Percentiles rank a stretch among this genome's conserved stretches.
Conservation (phyloP, 2,888 invertebrate species). For the Anthoptus insignis region DNA sequence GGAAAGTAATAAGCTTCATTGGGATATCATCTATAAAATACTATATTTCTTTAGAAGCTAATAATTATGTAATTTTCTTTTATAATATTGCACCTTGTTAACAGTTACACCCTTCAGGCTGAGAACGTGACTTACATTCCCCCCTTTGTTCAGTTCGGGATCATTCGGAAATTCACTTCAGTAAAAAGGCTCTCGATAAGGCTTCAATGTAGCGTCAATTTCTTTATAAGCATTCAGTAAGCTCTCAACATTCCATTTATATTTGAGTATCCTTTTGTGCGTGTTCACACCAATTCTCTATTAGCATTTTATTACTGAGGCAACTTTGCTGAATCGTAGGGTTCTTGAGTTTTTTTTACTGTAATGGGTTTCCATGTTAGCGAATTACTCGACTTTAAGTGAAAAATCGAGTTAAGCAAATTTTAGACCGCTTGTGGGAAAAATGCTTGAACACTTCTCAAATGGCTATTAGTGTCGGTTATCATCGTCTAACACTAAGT, state of each 20-base stretch:
- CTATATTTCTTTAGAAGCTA: too few species aligned
- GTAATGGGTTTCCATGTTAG: too few species aligned
- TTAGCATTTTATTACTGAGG: constrained; percentile 2
- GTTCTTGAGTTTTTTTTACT: background rate
- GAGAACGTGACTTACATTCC: constrained; percentile 22
- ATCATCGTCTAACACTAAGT: too few species aligned
- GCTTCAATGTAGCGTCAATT: constrained; percentile 27
- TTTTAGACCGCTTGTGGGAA: too few species aligned
- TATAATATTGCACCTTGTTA: constrained; percentile 14
- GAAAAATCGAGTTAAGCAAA: too few species aligned
- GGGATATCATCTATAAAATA: too few species aligned
- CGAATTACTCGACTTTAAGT: too few species aligned
- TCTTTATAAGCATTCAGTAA: constrained; percentile 29
- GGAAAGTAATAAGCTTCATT: too few species aligned
- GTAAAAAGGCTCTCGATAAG: constrained; percentile 17
- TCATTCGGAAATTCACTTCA: constrained; percentile 15
- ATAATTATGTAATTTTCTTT: too few species aligned
- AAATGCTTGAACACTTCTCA: too few species aligned
- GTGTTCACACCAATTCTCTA: background rate
- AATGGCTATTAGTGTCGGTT: too few species aligned
- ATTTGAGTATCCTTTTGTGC: constrained; percentile 18
- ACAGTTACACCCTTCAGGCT: constrained; percentile 1
- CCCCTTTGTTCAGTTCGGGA: constrained; percentile 16
- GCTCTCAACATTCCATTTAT: constrained; percentile 20
- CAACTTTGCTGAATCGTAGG: background rate